Base-by-base conservation (phyloP, 2,888 invertebrate genomes). In the Scaptomyza flava region DNA sequence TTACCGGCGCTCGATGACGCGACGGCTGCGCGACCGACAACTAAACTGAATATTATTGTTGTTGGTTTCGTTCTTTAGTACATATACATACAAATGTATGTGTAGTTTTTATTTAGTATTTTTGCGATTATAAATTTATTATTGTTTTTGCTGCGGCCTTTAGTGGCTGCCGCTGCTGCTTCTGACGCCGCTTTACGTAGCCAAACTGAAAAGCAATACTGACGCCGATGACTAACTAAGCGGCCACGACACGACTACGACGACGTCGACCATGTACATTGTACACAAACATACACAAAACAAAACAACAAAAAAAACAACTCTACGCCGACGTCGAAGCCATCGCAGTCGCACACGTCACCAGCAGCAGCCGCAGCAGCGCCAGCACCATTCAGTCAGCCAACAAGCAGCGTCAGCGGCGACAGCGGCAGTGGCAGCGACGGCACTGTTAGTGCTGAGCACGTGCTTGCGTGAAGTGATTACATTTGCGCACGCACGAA, bases 171-270 rank as follows among this genome's bases (percentile, higher is more conserved):
- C 65, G 56, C 47, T 79, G 62, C 63, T 77, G 60, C 74, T 68
- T 74, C 79, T 77, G 77, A 75, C 79, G 79, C 71, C 77, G 77
- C 72, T 79, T 77, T 68, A 84, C 79, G 79, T 79, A 83, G 84
- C 62, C 68, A 66, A 81, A 86, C 79, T 81, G 68, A 83, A 83
- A 80, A 77, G 83, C 83, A 82, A 83, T 77, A 77, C 81, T 71
- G 74, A 77, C 79, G 78, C 70, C 79, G 60, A 50, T 75, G 86
- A 86, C 79, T 81, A 86, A 81, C 81, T 82, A 84, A 80, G 79
- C 85, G 67, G 72, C 74, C 68, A 67, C 74, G 74, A 74, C 74
- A 67, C 77, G 73, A 61, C 61, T 58, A 65, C 70, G 59, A 42
- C 74, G 63, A 43, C 69, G 75, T 34, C 60, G 58, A 60, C 53